These are phyloP conservation scores for Microcebus ravelobensis DNA, from an alignment of 2,113 vertebrate species.

Conservation along the genomic window DNA sequence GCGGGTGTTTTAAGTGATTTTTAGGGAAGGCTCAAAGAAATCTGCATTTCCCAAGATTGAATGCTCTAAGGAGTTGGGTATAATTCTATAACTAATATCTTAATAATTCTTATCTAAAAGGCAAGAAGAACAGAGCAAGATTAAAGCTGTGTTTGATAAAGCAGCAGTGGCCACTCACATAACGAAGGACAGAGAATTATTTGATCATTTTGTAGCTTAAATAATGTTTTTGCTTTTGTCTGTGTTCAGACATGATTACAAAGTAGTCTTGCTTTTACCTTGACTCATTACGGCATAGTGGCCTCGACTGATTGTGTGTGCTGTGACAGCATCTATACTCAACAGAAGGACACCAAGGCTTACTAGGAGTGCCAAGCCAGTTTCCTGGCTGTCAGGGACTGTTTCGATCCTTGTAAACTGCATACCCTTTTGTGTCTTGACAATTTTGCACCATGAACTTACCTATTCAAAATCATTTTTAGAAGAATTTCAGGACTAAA, in stretches of 20 bases:
- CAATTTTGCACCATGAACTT: background rate
- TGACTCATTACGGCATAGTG: background rate
- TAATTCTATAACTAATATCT: background rate
- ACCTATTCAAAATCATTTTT: background rate
- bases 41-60: background rate
- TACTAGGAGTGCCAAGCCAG: background rate
- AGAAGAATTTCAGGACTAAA: background rate
- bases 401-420: background rate
- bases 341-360: background rate
- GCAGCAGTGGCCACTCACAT: background rate
- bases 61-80: background rate
- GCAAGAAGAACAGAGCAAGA: background rate
- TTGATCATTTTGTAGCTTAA: background rate
- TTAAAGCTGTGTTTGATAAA: background rate
- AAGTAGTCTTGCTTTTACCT: background rate
- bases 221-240: background rate
- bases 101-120: background rate
- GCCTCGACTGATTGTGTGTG: background rate
- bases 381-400: background rate
- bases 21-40: background rate
- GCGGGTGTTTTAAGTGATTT: background rate
- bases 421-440: background rate
- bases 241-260: background rate
- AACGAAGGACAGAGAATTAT: background rate
- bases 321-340: background rate